These are phyloP conservation scores for Polietes domitor DNA, from an alignment of 2,888 invertebrate genomes.

Conservation along the genomic window DNA sequence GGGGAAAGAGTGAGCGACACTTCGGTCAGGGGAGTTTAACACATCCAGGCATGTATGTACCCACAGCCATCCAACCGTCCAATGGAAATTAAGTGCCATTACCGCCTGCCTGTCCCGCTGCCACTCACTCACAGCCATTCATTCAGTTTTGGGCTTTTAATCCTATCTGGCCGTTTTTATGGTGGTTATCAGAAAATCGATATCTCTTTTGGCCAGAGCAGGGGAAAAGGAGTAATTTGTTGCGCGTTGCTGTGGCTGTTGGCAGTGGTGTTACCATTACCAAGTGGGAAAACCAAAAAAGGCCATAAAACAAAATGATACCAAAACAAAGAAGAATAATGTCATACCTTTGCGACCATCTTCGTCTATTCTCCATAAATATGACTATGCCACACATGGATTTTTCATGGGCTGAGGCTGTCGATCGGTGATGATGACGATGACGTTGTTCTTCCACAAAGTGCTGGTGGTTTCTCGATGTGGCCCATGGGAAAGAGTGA, in stretches of 20 bases:
- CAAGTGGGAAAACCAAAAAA: constrained; percentile 39
- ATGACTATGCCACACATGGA: constrained; percentile 62
- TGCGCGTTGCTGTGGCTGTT: constrained; percentile 19
- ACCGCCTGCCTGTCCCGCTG: constrained; percentile 20
- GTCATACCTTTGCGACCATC: constrained; percentile 43
- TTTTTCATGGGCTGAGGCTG: constrained; percentile 46
- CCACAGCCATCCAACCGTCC: not conserved
- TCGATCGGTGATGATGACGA: not conserved
- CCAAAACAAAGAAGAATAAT: constrained; percentile 51
- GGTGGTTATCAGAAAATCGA: constrained; percentile 59
- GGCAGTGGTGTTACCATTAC: constrained; percentile 17
- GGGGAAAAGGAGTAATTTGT: constrained; percentile 53
- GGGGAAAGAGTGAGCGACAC: not conserved
- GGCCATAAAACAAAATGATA: constrained; percentile 60
- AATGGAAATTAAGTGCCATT: constrained; percentile 23
- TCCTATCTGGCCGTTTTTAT: constrained; percentile 32
- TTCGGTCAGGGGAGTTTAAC: not conserved
- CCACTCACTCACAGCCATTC: constrained; percentile 16
- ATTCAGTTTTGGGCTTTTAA: constrained; percentile 35
- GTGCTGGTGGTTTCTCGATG: constrained; percentile 37
- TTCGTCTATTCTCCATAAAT: constrained; percentile 50
- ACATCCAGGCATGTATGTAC: not conserved
- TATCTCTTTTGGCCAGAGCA: constrained; percentile 50
- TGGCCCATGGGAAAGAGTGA: constrained; percentile 22
- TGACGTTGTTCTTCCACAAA: constrained; percentile 18